Base-by-base conservation (phyloP, 1,140 invertebrate species). In the Diorhabda sublineata region DNA sequence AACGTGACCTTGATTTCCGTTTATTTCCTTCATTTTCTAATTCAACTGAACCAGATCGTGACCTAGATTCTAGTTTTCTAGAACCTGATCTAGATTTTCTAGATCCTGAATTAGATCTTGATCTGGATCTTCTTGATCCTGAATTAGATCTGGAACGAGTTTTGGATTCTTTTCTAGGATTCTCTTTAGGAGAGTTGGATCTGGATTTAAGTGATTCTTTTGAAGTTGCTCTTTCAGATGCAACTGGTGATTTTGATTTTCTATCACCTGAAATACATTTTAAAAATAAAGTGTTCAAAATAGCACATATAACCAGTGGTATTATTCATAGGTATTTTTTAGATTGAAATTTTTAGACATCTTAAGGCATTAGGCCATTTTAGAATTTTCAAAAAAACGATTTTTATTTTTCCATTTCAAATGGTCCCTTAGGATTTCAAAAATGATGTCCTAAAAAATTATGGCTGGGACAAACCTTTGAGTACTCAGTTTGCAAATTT, bases 1-100 rank as follows among this genome's bases (percentile, higher is more conserved):
- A 81, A 56, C 79, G 71, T 0, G 83, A 84, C 0, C 77, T 73
- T 45, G 76, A 72, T 64, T 80, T 82, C 45, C 77, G 61, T 41
- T 82, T 82, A 44, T 79, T 67, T n/a, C 78, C 76, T 26, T 74
- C 69, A 8, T 77, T 78, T 66, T 68, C 61, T 8, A 78, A 79
- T 64, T 73, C 69, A 61, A 72, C 70, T 69, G 78, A 77, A 2
- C 69, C 64, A n/a, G 76, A 77, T 58, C 71, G 68, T 6, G 75
- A 78, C 5, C 70, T 62, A 11, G 75, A 79, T 6, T 68, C 44
- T 8, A 74, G 78, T 8, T 73, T 56, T 68, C 72, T n/a, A 5
- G 69, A 70, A 68, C 62, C 52, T 9, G 75, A 76, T 59, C 69
- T 67, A 3, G 76, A 78, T 43, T 62, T 72, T 66, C 6, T 68